Evolutionary conservation across 1,140 invertebrate genomes (phyloP), one percentile per base, ranked within the genome.

Genomic region (Dinoponera quadriceps): DNA sequence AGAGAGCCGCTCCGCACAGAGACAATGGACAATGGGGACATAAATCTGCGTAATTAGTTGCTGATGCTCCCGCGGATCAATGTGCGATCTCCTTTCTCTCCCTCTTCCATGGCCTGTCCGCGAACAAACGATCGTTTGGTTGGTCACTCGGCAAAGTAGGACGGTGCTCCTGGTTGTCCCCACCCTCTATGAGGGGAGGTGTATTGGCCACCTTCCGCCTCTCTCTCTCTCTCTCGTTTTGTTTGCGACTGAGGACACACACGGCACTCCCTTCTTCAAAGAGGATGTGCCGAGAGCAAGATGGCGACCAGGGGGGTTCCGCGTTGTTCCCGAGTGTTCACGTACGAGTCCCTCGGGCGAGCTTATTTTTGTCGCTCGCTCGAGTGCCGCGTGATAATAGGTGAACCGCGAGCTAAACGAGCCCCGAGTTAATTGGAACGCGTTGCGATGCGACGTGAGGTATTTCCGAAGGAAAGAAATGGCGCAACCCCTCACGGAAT

Each of bases 21-120:
- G 94, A 95, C 95, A 95, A 95, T 95, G 95, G 94, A 95, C 95
- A 95, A 95, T 95, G 94, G 95, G 93, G 93, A 95, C 95, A 95
- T 95, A 95, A 95, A 95, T 95, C 95, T 95, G 94, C 94, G 95
- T 95, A 95, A 95, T 95, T 95, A 95, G 95, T 95, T 95, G 95
- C 95, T 94, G 93, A 94, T 94, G 93, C 92, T 90, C 91, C 91
- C 90, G 92, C 90, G 93, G 93, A 94, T 94, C 93, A 92, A 93
- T 92, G 92, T 91, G 92, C 93, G 92, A 94, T 94, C 93, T 94
- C 93, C 88, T 93, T 93, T 93, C 91, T 90, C 87, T 91, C 88
- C 90, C 84, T 77, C 71, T 88, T 88, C 83, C 78, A 72, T 86
- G 85, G 81, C 55, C 74, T 81, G 80, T 89, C 89, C 80, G 84